These are phyloP conservation scores for Rhabdornis inornatus DNA, from an alignment of 2,113 vertebrate genomes.

Conservation along the genomic window DNA sequence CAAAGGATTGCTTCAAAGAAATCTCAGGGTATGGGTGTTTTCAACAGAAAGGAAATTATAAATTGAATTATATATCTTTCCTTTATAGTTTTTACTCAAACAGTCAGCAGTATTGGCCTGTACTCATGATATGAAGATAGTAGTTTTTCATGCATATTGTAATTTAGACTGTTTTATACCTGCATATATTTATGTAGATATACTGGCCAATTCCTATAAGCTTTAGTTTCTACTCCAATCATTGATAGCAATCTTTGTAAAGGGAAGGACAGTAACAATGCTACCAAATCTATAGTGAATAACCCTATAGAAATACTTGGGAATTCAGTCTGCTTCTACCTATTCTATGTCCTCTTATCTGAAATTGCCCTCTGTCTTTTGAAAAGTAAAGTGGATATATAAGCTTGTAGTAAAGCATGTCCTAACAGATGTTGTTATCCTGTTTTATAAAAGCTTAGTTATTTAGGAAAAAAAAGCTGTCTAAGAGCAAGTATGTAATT, in stretches of 20 bases:
- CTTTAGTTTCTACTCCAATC: not conserved
- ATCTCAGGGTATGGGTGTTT: not conserved
- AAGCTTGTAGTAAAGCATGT: not conserved
- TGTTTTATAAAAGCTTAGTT: not conserved
- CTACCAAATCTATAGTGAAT: not conserved
- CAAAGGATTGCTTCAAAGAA: not conserved
- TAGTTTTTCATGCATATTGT: not conserved
- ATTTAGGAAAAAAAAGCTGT: not conserved
- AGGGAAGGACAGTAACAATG: not conserved
- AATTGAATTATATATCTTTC: not conserved
- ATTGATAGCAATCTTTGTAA: not conserved
- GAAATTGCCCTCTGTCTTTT: not conserved
- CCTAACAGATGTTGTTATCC: not conserved
- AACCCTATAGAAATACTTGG: not conserved
- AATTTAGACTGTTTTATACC: not conserved
- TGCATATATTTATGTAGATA: not conserved
- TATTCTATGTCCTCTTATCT: not conserved
- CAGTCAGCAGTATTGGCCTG: not conserved
- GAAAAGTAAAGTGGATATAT: not conserved
- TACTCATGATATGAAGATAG: not conserved
- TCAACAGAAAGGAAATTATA: not conserved
- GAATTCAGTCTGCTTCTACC: not conserved
- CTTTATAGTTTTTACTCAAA: not conserved
- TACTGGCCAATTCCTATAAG: not conserved
- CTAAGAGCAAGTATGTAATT: not conserved